Percentiles rank a stretch among this genome's conserved stretches.
Conservation (phyloP, 2,797 vertebrate genomes). For the Anomalospiza imberbis region DNA sequence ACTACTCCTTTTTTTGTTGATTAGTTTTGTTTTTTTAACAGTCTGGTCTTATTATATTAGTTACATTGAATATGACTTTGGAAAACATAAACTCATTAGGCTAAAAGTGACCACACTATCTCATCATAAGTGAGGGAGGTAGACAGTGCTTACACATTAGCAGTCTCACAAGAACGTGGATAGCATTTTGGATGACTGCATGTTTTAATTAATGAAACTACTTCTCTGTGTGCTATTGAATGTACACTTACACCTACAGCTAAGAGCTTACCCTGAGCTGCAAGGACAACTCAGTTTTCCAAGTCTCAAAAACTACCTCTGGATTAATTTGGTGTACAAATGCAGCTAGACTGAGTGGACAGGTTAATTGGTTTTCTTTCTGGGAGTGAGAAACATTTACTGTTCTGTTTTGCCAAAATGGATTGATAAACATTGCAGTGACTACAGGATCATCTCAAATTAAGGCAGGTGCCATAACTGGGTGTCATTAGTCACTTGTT, state of each 20-base stretch:
- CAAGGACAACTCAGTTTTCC: not conserved
- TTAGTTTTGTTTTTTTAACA: not conserved
- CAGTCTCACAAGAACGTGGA: not conserved
- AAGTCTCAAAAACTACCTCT: not conserved
- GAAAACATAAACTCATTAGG: not conserved
- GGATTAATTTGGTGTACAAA: not conserved
- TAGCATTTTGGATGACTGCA: not conserved
- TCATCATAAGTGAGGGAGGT: not conserved
- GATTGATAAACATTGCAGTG: not conserved
- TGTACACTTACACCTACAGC: fast-evolving
- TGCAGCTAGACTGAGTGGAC: not conserved
- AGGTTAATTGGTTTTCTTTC: not conserved
- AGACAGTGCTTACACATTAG: not conserved
- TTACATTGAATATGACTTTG: not conserved
- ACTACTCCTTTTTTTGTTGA: not conserved
- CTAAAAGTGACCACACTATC: not conserved
- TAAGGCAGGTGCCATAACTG: not conserved
- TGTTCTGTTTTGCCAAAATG: not conserved
- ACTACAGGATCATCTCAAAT: not conserved
- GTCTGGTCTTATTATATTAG: not conserved
- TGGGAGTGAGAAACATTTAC: not conserved
- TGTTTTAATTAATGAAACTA: not conserved
- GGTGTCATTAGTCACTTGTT: not conserved
- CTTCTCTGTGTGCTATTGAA: not conserved
- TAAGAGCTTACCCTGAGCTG: not conserved